Percentiles rank a stretch among this genome's conserved stretches.
Conservation (phyloP, 2,113 vertebrate species). For the Microtus oregoni region DNA sequence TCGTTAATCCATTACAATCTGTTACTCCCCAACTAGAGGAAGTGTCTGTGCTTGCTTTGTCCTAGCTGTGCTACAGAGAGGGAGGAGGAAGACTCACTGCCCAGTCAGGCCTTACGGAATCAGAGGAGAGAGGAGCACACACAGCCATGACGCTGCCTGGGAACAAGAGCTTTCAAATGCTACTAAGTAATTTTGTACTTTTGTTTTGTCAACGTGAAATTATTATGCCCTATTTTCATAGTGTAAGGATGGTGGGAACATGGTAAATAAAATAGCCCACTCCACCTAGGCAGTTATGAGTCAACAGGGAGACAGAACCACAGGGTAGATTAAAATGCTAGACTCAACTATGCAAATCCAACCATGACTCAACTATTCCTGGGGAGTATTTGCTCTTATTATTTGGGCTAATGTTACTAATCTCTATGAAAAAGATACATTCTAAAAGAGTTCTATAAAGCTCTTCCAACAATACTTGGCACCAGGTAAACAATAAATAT, state of each 20-base stretch:
- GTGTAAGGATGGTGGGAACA: not conserved
- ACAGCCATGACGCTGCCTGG: not conserved
- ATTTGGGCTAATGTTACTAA: not conserved
- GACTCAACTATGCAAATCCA: not conserved
- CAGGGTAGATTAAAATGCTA: not conserved
- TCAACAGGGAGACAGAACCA: not conserved
- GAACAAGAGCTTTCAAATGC: not conserved
- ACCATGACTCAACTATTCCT: not conserved
- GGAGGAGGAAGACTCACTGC: not conserved
- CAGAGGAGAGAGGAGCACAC: not conserved
- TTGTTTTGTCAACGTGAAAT: not conserved
- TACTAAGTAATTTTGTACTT: not conserved
- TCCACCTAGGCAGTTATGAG: not conserved
- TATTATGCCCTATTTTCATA: not conserved
- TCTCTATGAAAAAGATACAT: not conserved
- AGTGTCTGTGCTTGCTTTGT: conserved; percentile 50
- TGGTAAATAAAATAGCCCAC: not conserved
- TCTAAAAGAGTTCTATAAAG: not conserved
- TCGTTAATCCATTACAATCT: conserved; percentile 72
- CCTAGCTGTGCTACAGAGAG: not conserved
- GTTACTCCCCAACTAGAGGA: conserved; percentile 66
- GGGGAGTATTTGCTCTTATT: not conserved
- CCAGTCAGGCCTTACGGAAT: conserved; percentile 37
- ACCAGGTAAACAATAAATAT: not conserved
- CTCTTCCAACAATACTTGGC: not conserved